phyloP scores from a whole-genome alignment of 2,888 invertebrate species.

The Drosophila stalkeri region DNA sequence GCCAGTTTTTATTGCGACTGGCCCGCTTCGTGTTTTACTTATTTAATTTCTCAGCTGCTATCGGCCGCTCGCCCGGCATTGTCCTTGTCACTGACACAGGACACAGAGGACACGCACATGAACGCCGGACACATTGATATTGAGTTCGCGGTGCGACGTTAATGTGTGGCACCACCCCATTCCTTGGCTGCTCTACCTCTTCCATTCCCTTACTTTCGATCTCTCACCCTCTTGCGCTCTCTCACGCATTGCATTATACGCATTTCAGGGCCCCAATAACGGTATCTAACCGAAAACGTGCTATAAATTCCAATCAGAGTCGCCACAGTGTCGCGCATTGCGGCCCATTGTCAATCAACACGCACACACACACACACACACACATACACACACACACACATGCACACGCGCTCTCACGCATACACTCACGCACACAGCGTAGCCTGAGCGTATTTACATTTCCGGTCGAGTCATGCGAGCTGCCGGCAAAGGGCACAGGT shows the following conservation, averaged over 20 bases:
- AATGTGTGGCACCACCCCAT: constrained; percentile 8
- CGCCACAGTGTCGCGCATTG: constrained; percentile 43
- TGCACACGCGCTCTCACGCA: constrained; percentile 1
- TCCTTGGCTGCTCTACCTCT: neutral
- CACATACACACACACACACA: constrained; percentile 25
- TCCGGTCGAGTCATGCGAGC: constrained; percentile 58
- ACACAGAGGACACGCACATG: constrained; percentile 53
- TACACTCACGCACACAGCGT: constrained; percentile 21
- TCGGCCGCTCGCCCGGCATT: constrained; percentile 37
- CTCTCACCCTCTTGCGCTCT: neutral
- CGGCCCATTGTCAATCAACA: constrained; percentile 64
- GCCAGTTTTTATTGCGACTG: constrained; percentile 66
- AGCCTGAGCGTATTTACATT: constrained; percentile 54
- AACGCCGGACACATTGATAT: constrained; percentile 42
- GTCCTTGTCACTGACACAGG: constrained; percentile 70
- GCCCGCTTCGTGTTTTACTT: constrained; percentile 66
- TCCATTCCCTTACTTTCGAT: too few relatives aligned
- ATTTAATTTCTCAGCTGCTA: constrained; percentile 69
- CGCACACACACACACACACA: constrained; percentile 21
- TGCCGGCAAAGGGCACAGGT: constrained; percentile 37
- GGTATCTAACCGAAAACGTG: constrained; percentile 64
- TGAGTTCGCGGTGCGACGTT: constrained; percentile 21
- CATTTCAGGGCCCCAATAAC: constrained; percentile 41
- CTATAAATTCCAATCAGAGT: constrained; percentile 74
- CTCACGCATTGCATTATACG: constrained; percentile 38